Base-by-base conservation (phyloP, 2,113 vertebrate species). In the Vanacampus margaritifer region DNA sequence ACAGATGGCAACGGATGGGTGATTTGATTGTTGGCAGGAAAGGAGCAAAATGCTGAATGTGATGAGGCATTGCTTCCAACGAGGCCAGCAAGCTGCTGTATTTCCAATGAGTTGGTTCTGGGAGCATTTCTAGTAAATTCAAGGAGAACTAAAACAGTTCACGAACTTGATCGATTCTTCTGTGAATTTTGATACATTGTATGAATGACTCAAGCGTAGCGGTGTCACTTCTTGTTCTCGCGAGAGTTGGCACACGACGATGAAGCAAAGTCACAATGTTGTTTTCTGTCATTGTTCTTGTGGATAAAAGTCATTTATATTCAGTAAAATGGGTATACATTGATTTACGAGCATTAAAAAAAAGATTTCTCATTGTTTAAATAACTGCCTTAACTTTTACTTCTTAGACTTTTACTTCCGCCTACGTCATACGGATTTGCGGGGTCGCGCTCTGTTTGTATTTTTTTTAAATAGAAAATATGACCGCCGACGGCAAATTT, bases 41-140 rank as follows among this genome's bases (percentile, higher is more conserved):
- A 67, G 39, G 70, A 57, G 60, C n/a, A 41, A 68, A 67, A 77
- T 72, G 74, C 75, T 65, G 72, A 78, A 86, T 53, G 65, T 69
- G 77, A 88, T 86, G 87, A 91, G 84, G 90, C 83, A 65, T 71
- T 67, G 43, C 65, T 65, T 64, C 75, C 60, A 81, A 37, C 70
- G 46, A 74, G 53, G 72, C 74, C 63, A 68, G 28, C 79, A 88
- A 88, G 76, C 79, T 89, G 85, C 79, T 75, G 59, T 58, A 79
- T 35, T 66, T 74, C 57, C 81, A 82, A 85, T 51, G 76, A 78
- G 54, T 48, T 43, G 28, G 61, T 71, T 53, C n/a, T 21, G 7
- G 19, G 14, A 50, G 46, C 19, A 28, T 57, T 57, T 57, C 56
- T 32, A 19, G 19, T 16, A 19, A 32, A 19, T 51, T n/a, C 45